Conservation (phyloP, 2,113 vertebrate genomes). For the Saimiri boliviensis region DNA sequence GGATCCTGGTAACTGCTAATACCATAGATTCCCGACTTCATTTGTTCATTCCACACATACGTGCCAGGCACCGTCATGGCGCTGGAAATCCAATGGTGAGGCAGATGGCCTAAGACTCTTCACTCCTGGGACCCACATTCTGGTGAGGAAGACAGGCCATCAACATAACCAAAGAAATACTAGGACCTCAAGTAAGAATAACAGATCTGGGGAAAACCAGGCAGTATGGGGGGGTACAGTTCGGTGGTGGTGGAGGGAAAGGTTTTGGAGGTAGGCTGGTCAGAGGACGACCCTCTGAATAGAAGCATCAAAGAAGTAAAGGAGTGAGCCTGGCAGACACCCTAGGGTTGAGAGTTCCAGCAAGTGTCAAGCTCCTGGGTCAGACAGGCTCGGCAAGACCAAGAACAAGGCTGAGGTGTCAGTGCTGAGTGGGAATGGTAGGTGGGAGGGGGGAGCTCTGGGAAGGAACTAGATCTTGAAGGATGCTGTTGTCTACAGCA, state of each 20-base stretch:
- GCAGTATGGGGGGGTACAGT: too few relatives aligned
- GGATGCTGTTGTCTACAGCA: background rate
- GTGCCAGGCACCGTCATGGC: background rate
- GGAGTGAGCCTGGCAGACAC: background rate
- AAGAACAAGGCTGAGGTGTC: background rate
- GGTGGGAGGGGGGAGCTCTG: background rate
- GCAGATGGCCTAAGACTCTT: background rate
- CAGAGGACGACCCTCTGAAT: background rate
- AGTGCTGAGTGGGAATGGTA: fast-evolving
- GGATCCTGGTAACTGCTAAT: background rate
- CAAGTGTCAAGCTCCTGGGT: background rate
- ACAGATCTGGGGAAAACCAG: background rate
- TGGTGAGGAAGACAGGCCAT: background rate
- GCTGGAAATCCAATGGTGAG: background rate
- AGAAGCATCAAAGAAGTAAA: background rate
- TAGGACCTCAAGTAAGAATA: background rate
- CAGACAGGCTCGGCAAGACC: background rate
- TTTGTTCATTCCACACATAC: background rate
- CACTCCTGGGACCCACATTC: background rate
- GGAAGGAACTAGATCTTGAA: background rate
- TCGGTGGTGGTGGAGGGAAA: fast-evolving
- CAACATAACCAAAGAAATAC: background rate
- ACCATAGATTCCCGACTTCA: background rate
- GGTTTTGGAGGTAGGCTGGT: background rate
- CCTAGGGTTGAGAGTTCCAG: background rate